These are phyloP conservation scores for Zoanthus sansibaricus DNA, from an alignment of 92 coral and sea anemone species.

Conservation along the genomic window DNA sequence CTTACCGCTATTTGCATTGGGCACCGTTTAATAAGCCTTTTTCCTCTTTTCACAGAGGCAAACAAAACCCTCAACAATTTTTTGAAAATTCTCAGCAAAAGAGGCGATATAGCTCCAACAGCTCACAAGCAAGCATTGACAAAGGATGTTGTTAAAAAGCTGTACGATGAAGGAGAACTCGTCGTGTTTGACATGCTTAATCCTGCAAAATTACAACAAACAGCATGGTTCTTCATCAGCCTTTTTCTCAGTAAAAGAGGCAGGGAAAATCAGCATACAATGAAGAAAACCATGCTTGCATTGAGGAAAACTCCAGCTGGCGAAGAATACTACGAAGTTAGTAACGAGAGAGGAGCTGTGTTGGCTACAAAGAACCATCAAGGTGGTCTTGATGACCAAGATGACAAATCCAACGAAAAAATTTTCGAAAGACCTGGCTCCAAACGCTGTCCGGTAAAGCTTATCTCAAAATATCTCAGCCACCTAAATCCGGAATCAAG, in stretches of 20 bases:
- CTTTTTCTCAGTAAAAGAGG: constrained; percentile 65
- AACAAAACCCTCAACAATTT: no score
- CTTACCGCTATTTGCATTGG: no score
- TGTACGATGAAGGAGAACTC: no score
- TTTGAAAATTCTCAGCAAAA: no score
- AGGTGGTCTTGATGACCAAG: constrained; percentile 39
- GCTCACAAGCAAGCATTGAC: no score
- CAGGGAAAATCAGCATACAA: constrained; percentile 62
- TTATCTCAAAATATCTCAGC: constrained; percentile 9
- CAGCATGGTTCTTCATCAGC: background rate
- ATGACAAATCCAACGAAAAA: constrained; percentile 47
- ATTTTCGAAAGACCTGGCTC: constrained; percentile 26
- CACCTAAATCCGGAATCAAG: constrained; percentile 18
- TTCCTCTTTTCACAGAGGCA: no score
- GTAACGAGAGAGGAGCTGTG: no score
- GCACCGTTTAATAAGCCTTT: no score
- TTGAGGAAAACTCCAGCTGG: constrained; percentile 47
- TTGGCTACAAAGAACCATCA: constrained; percentile 50
- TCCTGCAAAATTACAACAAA: no score
- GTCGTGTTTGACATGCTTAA: no score
- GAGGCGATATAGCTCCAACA: no score
- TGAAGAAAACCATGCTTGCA: constrained; percentile 55
- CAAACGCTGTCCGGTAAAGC: constrained; percentile 4
- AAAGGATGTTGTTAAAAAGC: no score
- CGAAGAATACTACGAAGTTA: background rate